phyloP scores from a whole-genome alignment of 2,797 vertebrate genomes.

The Clarias pachynema region DNA sequence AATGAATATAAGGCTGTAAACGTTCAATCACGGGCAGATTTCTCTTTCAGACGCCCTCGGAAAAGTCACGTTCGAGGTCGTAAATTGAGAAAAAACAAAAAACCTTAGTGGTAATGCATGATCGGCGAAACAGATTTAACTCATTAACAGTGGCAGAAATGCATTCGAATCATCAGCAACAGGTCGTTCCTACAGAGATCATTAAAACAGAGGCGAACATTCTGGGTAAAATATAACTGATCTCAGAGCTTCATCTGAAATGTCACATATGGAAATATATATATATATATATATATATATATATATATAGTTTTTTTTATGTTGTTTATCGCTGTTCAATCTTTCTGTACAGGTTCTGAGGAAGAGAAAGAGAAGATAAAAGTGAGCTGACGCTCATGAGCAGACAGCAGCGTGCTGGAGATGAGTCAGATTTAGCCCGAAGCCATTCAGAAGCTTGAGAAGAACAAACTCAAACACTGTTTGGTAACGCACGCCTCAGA shows the following conservation, averaged over 20 bases:
- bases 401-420: slow-evolving; percentile 9
- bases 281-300: too few relatives aligned
- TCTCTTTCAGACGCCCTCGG: neutral
- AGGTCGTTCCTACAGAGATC: slow-evolving; percentile 47
- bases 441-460: slow-evolving; percentile 29
- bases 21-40: slow-evolving; percentile 29
- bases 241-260: slow-evolving; percentile 33
- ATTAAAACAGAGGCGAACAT: slow-evolving; percentile 29
- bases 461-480: slow-evolving; percentile 20
- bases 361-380: slow-evolving; percentile 27
- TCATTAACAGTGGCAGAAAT: neutral
- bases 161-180: slow-evolving; percentile 34
- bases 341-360: slow-evolving; percentile 42
- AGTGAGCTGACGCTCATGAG: slow-evolving; percentile 22
- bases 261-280: neutral
- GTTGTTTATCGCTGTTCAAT: slow-evolving; percentile 16
- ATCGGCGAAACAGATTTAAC: neutral
- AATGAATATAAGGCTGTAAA: slow-evolving; percentile 38
- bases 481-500: neutral
- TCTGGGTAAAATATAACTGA: neutral
- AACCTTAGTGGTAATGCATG: neutral
- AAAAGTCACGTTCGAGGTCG: neutral
- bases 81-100: neutral
- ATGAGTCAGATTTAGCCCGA: slow-evolving; percentile 14
- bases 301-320: too few relatives aligned